Conservation (phyloP, 2,797 vertebrate species). For the Myiothlypis chrysogaster region DNA sequence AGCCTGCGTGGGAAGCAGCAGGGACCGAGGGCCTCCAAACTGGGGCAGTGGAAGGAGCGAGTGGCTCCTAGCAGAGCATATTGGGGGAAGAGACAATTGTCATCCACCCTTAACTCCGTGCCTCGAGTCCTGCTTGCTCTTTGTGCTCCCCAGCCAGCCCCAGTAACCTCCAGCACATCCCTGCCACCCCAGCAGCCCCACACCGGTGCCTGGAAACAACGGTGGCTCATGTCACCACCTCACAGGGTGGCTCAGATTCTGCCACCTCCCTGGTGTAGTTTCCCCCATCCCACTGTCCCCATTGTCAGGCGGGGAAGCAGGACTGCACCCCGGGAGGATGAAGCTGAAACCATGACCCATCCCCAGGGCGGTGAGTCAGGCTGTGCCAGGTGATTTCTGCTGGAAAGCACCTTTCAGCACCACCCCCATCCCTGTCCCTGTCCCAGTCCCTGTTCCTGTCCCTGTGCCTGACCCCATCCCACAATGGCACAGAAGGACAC, state of each 20-base stretch:
- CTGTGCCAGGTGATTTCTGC: neutral
- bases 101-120: neutral
- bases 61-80: neutral
- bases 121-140: rapidly evolving
- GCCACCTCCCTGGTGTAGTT: neutral
- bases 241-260: neutral
- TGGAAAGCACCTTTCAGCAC: neutral
- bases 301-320: neutral
- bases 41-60: neutral
- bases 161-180: neutral
- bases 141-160: neutral
- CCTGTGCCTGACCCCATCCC: neutral
- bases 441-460: neutral
- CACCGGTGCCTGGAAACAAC: neutral
- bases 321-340: neutral
- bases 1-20: neutral
- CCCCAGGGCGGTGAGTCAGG: neutral
- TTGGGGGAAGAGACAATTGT: rapidly evolving
- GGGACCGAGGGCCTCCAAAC: neutral
- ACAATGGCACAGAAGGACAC: rapidly evolving
- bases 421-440: neutral
- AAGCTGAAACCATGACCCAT: slow-evolving; percentile 56
- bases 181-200: neutral
- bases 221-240: neutral
- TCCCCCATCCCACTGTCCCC: neutral